phyloP scores from a whole-genome alignment of 2,888 invertebrate genomes.

The Folsomia candida region DNA sequence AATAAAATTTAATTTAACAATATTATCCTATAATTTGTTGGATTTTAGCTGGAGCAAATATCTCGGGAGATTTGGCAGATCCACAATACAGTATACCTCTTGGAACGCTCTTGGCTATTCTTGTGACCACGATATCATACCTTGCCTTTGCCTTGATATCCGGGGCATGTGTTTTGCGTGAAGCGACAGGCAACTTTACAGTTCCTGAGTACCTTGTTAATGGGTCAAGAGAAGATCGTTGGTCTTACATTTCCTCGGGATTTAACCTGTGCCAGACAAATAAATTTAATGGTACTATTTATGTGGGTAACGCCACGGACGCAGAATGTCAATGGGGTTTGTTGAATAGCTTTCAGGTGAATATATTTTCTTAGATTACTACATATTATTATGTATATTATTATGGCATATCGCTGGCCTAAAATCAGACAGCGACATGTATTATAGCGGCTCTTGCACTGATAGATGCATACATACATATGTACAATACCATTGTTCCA shows the following conservation, averaged over 20 bases:
- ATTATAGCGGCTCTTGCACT: too few relatives aligned
- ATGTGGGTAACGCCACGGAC: slow-evolving; percentile 53
- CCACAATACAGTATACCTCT: background rate
- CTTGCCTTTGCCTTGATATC: slow-evolving; percentile 76
- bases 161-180: slow-evolving; percentile 65
- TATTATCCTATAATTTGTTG: slow-evolving; percentile 55
- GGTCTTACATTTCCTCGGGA: background rate
- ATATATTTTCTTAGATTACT: background rate
- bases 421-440: background rate
- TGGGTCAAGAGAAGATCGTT: slow-evolving; percentile 25
- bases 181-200: slow-evolving; percentile 70
- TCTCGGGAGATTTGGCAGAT: slow-evolving; percentile 85
- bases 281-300: slow-evolving; percentile 13
- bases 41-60: slow-evolving; percentile 97
- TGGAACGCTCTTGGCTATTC: slow-evolving; percentile 78
- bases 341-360: slow-evolving; percentile 76
- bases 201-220: slow-evolving; percentile 57
- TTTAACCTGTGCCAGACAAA: background rate
- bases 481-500: too few relatives aligned
- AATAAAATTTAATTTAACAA: background rate
- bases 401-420: background rate
- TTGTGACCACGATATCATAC: slow-evolving; percentile 82
- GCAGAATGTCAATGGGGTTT: slow-evolving; percentile 67
- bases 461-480: too few relatives aligned
- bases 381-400: background rate